Evolutionary conservation across 2,797 vertebrate species (phyloP), one percentile per base, ranked within the genome.

Genomic region (Taenioides sp.): DNA sequence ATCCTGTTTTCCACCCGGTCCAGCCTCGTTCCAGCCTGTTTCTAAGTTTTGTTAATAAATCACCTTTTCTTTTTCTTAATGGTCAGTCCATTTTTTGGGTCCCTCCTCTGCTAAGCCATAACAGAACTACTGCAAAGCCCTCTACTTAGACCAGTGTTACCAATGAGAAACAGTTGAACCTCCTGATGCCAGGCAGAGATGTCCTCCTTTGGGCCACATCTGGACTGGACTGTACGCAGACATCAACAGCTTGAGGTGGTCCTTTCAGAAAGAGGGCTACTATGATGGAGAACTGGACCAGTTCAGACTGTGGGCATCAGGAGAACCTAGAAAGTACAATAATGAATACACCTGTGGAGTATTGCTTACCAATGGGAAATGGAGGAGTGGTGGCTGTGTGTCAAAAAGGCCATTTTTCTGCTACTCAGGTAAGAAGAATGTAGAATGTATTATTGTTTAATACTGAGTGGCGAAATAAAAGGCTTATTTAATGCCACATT

Each of bases 341-440:
- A 47, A 25, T 20, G 0, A 2, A 5, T 18, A 43, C 22, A 0
- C 0, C 0, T 0, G 0, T 20, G 0, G 1, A 5, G 55, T 58
- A 1, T 25, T 58, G 55, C 23, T 58, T 3, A 5, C 2, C 1
- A 16, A 58, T 27, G 34, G 60, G 2, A 0, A 0, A 2, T 74
- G 64, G 74, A 34, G 4, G 2, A 50, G 31, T n/a, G 0, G 0
- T 0, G 0, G 0, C 0, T 71, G 63, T 34, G 5, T 0, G 3
- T 0, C 0, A 4, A 0, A 0, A 7, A 0, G 0, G 0, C 1
- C 0, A 0, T 71, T 62, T 62, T 20, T 54, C 34, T 75, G 69
- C 64, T 71, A 55, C 23, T 2, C 43, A 5, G 64, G 74, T 67
- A 25, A 67, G 28, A 40, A 59, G 28, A 23, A 14, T 37, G n/a